phyloP scores from a whole-genome alignment of 1,140 invertebrate genomes.

The Carcinoscorpius rotundicauda region DNA sequence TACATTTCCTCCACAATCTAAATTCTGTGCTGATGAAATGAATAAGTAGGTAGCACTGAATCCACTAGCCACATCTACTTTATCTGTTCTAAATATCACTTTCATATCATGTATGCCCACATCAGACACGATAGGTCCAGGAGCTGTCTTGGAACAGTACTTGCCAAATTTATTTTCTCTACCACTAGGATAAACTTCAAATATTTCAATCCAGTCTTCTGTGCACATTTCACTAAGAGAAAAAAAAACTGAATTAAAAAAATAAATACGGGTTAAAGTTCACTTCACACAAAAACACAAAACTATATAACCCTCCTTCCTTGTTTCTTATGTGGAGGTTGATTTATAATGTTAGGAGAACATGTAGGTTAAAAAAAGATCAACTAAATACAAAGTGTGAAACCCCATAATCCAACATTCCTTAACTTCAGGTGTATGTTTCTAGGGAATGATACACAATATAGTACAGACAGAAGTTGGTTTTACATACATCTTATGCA shows the following conservation, averaged over 20 bases:
- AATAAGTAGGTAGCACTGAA: slow-evolving; percentile 84
- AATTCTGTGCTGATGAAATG: slow-evolving; percentile 38
- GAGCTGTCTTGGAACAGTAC: slow-evolving; percentile 51
- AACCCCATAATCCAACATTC: too few species aligned
- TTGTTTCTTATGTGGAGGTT: too few species aligned
- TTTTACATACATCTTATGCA: too few species aligned
- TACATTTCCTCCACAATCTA: slow-evolving; percentile 81
- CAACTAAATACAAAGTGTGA: too few species aligned
- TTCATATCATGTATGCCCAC: slow-evolving; percentile 67
- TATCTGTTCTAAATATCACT: slow-evolving; percentile 69
- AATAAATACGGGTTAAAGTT: background rate
- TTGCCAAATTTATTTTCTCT: slow-evolving; percentile 68
- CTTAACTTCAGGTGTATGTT: too few species aligned
- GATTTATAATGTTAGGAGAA: too few species aligned
- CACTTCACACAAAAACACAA: too few species aligned
- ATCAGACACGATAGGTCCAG: slow-evolving; percentile 80
- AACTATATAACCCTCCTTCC: too few species aligned
- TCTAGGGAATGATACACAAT: too few species aligned
- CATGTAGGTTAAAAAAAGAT: too few species aligned
- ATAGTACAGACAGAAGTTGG: too few species aligned
- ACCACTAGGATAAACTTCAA: slow-evolving; percentile 62
- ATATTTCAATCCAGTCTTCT: slow-evolving; percentile 88
- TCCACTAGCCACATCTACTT: slow-evolving; percentile 68
- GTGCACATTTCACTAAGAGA: slow-evolving; percentile 44
- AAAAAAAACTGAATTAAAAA: slow-evolving; percentile 5